Evolutionary conservation across 2,888 invertebrate genomes (phyloP), one percentile per base, ranked within the genome.

Genomic region (Dasysyrphus albostriatus): DNA sequence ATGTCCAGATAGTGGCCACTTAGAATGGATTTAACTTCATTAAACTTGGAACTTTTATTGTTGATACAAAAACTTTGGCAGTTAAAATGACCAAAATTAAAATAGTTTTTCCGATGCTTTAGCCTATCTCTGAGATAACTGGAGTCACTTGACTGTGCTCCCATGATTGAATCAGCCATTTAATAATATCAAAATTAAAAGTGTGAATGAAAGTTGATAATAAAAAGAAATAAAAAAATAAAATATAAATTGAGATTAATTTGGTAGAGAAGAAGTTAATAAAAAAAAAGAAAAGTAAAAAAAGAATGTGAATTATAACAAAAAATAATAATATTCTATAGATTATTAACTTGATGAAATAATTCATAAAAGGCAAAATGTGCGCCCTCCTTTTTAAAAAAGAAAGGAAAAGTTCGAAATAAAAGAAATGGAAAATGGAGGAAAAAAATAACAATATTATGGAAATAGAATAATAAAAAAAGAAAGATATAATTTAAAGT

Each of bases 121-220:
- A 37, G 34, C 8, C 5, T 37, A n/a, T 37, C 37, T 10, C 34
- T 54, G 24, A 54, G 54, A 24, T 54, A 54, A 29, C 54, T 54
- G 29, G 54, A 54, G 54, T 29, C 29, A 54, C 29, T 54, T 29
- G 54, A 24, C 54, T 54, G 54, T 54, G 54, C 19, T 29, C 54
- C 54, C 5, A 29, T 5, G 12, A 29, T 54, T 14, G 14, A 54
- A 14, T 54, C 29, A 5, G 54, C 5, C 54, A 24, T 24, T 24
- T 24, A 24, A n/a, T 24, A 24, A 24, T 24, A 3, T 24, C 3
- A 24, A 24, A 24, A 24, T 24, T 24, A 24, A 24, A 24, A 24
- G 3, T 24, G 24, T 24, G 24, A 3, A 24, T 24, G 3, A 24
- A 1, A 24, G 24, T 24, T 24, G 24, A 2, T 24, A 2, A 24